Evolutionary conservation across 2,797 vertebrate genomes (phyloP).

Genomic region (Cossypha niveicapilla): DNA sequence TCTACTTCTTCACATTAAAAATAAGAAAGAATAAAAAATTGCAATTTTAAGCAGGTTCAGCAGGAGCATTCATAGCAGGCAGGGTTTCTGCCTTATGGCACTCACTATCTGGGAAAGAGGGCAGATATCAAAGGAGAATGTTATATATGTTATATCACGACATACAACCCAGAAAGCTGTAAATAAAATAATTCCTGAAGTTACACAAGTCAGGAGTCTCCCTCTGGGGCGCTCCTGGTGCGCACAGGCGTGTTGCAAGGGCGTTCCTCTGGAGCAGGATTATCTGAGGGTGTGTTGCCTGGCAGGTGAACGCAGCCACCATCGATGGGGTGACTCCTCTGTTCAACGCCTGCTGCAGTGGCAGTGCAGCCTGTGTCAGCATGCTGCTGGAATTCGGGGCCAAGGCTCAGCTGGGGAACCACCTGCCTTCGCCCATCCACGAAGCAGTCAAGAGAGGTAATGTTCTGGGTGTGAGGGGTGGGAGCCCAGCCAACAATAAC

Average conservation of each 20-base stretch:
- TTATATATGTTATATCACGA: neutral
- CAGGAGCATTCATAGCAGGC: neutral
- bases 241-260: neutral
- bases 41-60: neutral
- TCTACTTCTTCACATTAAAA: neutral
- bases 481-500: neutral
- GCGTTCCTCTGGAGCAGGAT: accelerated
- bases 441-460: conserved; percentile 85
- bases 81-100: neutral
- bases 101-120: neutral
- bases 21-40: neutral
- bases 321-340: conserved; percentile 86
- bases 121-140: neutral
- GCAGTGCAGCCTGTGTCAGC: conserved; percentile 81
- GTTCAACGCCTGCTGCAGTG: conserved; percentile 85
- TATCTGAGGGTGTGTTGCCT: neutral
- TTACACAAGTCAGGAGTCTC: neutral
- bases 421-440: conserved; percentile 81
- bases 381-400: conserved; percentile 80
- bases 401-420: conserved; percentile 63
- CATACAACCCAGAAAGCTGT: neutral
- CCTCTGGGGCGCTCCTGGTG: neutral
- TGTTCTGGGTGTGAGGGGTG: neutral
- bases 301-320: conserved; percentile 81
- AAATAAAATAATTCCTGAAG: neutral